A percentile compares a stretch with the other conserved stretches of the same genome.
phyloP scores from a whole-genome alignment of 2,888 invertebrate genomes.

The Stenotaenia linearis region DNA sequence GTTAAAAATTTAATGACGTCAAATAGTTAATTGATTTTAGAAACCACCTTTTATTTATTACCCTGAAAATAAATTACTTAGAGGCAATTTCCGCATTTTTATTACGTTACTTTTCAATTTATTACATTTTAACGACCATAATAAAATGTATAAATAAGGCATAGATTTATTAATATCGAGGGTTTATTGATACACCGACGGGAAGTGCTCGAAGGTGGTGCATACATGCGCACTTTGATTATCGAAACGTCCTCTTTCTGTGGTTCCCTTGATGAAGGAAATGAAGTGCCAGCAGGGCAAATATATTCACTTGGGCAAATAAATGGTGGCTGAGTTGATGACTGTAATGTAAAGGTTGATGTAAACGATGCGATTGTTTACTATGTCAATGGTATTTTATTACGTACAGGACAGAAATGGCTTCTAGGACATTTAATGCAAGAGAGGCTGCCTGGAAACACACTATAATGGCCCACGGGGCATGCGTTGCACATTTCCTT shows the following conservation, averaged over 20 bases:
- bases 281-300: neutral
- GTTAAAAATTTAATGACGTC: neutral
- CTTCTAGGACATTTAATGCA: neutral
- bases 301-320: neutral
- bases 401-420: neutral
- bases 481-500: neutral
- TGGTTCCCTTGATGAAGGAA: neutral
- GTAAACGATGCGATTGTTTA: neutral
- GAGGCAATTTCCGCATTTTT: neutral
- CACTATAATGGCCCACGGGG: neutral
- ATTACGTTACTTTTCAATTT: neutral
- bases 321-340: neutral
- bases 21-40: neutral
- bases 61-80: neutral
- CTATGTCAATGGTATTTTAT: neutral
- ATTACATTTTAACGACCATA: neutral
- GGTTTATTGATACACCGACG: neutral
- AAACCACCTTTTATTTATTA: neutral
- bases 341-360: neutral
- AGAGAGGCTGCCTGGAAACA: neutral
- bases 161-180: neutral
- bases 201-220: neutral
- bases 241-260: neutral
- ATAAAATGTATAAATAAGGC: neutral
- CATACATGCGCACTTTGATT: neutral